Percentiles rank a stretch among this genome's conserved stretches.
phyloP scores from a whole-genome alignment of 2,888 invertebrate genomes.

The Ectobius pallidus region DNA sequence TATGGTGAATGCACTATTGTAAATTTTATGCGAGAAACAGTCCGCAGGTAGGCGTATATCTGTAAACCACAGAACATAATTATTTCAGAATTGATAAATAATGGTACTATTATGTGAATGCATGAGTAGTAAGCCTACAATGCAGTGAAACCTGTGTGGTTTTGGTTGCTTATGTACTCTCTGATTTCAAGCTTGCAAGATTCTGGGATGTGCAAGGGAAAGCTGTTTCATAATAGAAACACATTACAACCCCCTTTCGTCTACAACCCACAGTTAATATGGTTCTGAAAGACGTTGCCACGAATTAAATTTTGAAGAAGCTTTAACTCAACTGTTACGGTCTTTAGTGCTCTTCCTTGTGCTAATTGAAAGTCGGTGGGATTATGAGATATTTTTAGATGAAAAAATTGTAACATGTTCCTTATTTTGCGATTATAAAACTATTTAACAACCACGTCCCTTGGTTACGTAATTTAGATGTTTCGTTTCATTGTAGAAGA shows the following conservation, averaged over 20 bases:
- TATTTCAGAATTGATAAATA: background rate
- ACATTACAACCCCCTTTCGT: background rate
- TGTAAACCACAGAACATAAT: background rate
- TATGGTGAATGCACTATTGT: too few species aligned
- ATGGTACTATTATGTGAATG: background rate
- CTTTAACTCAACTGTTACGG: background rate
- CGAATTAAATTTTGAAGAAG: slow-evolving; percentile 39
- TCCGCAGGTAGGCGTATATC: background rate
- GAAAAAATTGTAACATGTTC: too few species aligned
- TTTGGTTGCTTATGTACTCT: background rate
- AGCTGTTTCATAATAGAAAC: background rate
- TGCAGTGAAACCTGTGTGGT: background rate
- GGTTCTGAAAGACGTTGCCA: slow-evolving; percentile 26
- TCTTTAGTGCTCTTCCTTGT: background rate
- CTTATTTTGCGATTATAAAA: too few species aligned
- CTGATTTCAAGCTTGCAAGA: too few species aligned
- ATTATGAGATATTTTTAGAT: too few species aligned
- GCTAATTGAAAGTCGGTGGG: too few species aligned
- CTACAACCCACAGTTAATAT: too few species aligned
- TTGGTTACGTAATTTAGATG: too few species aligned
- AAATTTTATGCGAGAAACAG: background rate
- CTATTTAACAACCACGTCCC: too few species aligned
- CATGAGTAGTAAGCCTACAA: background rate
- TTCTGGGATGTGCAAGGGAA: too few species aligned
- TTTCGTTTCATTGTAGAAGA: too few species aligned